These are phyloP conservation scores for Suncus etruscus DNA, from an alignment of 2,113 vertebrate genomes.

Conservation along the genomic window DNA sequence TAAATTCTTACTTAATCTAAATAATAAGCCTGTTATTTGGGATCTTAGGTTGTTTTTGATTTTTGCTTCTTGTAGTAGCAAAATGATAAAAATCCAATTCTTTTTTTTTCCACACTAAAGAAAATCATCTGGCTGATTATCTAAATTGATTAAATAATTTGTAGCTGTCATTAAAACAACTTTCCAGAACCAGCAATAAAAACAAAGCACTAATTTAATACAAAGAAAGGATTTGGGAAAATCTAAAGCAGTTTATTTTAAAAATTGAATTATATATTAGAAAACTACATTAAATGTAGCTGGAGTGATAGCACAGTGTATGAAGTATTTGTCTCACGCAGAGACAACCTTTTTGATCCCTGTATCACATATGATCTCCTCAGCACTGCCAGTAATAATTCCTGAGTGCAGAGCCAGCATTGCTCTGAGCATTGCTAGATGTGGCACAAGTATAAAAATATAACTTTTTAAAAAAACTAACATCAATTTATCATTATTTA, in stretches of 20 bases:
- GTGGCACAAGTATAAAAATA: no score
- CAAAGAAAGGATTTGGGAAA: neutral
- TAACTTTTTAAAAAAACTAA: neutral
- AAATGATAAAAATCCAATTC: neutral
- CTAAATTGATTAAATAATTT: conserved; percentile 26
- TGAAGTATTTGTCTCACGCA: no score
- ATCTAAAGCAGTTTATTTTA: neutral
- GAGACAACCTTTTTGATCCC: no score
- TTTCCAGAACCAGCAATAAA: neutral
- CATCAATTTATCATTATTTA: neutral
- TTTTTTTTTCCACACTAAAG: neutral
- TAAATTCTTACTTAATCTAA: neutral
- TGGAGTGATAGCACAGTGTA: no score
- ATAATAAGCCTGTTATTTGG: neutral
- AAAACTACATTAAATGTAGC: neutral
- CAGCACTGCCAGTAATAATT: no score
- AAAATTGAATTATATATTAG: neutral
- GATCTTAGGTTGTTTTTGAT: neutral
- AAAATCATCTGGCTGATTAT: neutral
- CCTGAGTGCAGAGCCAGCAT: no score
- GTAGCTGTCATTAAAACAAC: neutral
- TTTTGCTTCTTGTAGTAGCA: neutral
- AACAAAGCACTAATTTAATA: conserved; percentile 2
- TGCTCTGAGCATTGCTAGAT: no score
- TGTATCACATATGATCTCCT: no score